Percentiles rank a stretch among this genome's conserved stretches.
Evolutionary conservation across 2,797 vertebrate genomes (phyloP).

Genomic region (Gymnocypris eckloni): DNA sequence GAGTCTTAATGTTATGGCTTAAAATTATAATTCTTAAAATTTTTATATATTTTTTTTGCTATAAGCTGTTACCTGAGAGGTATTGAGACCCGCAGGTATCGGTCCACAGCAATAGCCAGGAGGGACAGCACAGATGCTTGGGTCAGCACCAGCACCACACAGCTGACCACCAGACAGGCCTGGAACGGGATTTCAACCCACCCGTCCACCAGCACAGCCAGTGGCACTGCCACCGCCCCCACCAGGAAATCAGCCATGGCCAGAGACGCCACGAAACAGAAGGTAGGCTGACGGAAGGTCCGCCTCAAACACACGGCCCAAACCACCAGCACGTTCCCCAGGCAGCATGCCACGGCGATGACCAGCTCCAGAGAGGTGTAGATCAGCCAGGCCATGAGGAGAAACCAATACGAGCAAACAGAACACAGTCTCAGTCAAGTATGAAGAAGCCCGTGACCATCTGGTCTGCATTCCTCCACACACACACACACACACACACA

Average conservation of each 20-base stretch:
- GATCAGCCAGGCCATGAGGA: constrained; percentile 64
- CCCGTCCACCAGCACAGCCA: constrained; percentile 82
- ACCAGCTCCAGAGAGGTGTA: constrained; percentile 69
- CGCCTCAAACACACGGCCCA: constrained; percentile 77
- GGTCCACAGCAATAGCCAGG: constrained; percentile 85
- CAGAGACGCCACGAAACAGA: constrained; percentile 85
- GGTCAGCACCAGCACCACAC: constrained; percentile 80
- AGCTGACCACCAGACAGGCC: constrained; percentile 84
- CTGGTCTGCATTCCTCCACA: neutral
- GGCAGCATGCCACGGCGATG: constrained; percentile 69
- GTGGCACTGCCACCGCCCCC: constrained; percentile 82
- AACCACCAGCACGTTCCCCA: constrained; percentile 85
- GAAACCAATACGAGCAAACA: neutral
- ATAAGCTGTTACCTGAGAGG: constrained; percentile 76
- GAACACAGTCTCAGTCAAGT: constrained; percentile 9
- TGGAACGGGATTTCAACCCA: constrained; percentile 69
- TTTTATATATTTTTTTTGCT: too few species aligned
- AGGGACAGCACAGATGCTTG: constrained; percentile 86
- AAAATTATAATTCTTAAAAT: neutral
- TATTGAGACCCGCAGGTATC: constrained; percentile 84
- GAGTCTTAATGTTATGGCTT: too few species aligned
- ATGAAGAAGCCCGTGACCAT: constrained; percentile 19
- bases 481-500: constrained; percentile 25
- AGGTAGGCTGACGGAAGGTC: constrained; percentile 76
- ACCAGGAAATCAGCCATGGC: constrained; percentile 86